phyloP scores from a whole-genome alignment of 2,113 vertebrate species.

The Pseudorhombus dupliciocellatus region DNA sequence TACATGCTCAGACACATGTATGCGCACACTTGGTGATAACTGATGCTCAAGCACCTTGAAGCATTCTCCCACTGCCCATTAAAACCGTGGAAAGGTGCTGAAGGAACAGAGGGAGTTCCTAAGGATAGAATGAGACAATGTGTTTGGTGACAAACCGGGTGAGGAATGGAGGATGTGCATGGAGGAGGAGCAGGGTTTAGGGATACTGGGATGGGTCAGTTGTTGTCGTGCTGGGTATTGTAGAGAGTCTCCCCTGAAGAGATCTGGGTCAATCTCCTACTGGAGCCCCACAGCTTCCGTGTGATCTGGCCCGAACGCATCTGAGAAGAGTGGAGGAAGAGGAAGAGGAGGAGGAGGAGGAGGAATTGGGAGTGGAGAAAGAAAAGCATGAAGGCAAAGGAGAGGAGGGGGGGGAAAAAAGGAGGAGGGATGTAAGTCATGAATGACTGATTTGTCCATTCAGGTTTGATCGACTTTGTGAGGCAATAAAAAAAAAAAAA shows the following conservation, averaged over 20 bases:
- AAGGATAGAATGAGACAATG: slow-evolving; percentile 18
- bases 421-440: slow-evolving; percentile 67
- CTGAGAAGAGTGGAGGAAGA: slow-evolving; percentile 85
- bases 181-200: background rate
- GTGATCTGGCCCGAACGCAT: slow-evolving; percentile 95
- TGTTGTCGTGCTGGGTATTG: slow-evolving; percentile 86
- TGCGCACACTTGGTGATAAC: background rate
- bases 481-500: background rate
- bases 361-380: slow-evolving; percentile 19
- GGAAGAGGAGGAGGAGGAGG: slow-evolving; percentile 53
- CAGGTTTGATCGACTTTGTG: slow-evolving; percentile 39
- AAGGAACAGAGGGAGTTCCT: background rate
- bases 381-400: background rate
- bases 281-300: slow-evolving; percentile 97
- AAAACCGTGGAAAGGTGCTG: background rate
- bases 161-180: slow-evolving; percentile 56
- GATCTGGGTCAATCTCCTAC: slow-evolving; percentile 93
- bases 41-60: background rate
- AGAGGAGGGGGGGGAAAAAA: slow-evolving; percentile 3
- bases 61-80: background rate
- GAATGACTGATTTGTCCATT: slow-evolving; percentile 60
- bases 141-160: slow-evolving; percentile 9
- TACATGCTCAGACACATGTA: background rate
- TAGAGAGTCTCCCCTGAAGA: slow-evolving; percentile 96
- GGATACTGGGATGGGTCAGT: slow-evolving; percentile 74